phyloP scores from a whole-genome alignment of 2,797 vertebrate species.

The Anguilla megastoma region DNA sequence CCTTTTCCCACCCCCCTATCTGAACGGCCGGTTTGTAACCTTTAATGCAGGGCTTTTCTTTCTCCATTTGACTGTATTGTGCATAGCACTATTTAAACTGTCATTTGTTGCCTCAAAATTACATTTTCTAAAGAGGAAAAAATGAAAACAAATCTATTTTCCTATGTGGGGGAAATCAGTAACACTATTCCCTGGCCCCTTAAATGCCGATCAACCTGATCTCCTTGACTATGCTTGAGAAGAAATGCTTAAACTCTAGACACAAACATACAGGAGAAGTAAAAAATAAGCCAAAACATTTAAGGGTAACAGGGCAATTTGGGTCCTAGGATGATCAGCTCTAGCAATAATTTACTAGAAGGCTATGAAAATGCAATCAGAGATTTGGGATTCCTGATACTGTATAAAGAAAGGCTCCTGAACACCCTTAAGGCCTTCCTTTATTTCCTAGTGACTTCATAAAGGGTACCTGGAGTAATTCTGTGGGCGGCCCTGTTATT shows the following conservation, averaged over 20 bases:
- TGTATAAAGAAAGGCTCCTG: slow-evolving; percentile 44
- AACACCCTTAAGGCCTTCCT: slow-evolving; percentile 36
- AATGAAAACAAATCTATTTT: too few relatives aligned
- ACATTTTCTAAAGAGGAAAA: too few relatives aligned
- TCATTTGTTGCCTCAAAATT: too few relatives aligned
- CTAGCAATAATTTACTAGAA: not conserved
- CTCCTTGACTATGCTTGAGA: too few relatives aligned
- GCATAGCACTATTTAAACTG: too few relatives aligned
- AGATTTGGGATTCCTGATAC: not conserved
- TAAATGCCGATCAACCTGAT: too few relatives aligned
- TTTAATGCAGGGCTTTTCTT: not conserved
- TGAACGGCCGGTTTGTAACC: not conserved
- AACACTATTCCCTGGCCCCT: too few relatives aligned
- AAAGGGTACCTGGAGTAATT: slow-evolving; percentile 61
- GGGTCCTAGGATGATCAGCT: not conserved
- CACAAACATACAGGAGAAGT: not conserved
- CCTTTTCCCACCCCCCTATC: not conserved
- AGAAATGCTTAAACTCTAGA: not conserved
- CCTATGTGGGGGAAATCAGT: too few relatives aligned
- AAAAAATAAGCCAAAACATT: not conserved
- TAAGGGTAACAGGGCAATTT: not conserved
- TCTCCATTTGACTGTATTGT: not conserved
- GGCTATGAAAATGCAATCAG: not conserved
- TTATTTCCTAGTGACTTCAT: slow-evolving; percentile 52
- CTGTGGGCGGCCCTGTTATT: slow-evolving; percentile 60